Conservation (phyloP, 2,888 invertebrate genomes). For the Lasioglossum pauxillum region DNA sequence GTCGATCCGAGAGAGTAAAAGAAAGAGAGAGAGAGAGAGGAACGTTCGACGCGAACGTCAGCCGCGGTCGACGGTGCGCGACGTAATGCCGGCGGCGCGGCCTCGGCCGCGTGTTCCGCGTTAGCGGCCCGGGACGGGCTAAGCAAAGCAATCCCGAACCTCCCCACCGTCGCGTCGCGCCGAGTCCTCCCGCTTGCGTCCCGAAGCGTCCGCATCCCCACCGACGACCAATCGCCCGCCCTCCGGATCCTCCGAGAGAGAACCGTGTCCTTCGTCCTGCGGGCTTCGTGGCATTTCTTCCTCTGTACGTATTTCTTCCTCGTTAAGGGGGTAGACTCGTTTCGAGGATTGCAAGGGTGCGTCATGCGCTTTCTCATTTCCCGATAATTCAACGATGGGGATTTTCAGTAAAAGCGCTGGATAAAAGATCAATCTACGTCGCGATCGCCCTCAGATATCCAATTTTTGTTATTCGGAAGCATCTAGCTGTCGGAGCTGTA, state of each 20-base stretch:
- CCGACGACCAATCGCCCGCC: conserved; percentile 52
- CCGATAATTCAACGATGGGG: no score
- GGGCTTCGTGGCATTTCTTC: conserved; percentile 18
- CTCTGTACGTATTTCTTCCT: background rate
- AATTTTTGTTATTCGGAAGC: no score
- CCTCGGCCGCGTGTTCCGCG: conserved; percentile 80
- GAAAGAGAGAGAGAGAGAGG: background rate
- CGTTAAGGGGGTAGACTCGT: background rate
- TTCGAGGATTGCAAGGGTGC: no score
- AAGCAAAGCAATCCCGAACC: conserved; percentile 72
- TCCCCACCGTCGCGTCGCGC: conserved; percentile 56
- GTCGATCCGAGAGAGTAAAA: background rate
- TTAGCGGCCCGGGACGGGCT: conserved; percentile 80
- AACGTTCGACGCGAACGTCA: conserved; percentile 73
- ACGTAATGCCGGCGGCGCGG: conserved; percentile 81
- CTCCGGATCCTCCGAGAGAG: conserved; percentile 43
- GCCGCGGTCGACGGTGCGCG: conserved; percentile 83
- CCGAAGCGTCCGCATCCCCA: conserved; percentile 43
- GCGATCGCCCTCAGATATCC: no score
- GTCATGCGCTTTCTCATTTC: no score
- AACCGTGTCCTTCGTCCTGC: conserved; percentile 16
- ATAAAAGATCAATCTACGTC: no score
- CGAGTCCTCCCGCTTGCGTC: conserved; percentile 49
- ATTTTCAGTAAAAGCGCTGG: no score
- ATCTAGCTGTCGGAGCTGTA: no score